Base-by-base conservation (phyloP, 2,888 invertebrate species). In the Papilio demoleus region DNA sequence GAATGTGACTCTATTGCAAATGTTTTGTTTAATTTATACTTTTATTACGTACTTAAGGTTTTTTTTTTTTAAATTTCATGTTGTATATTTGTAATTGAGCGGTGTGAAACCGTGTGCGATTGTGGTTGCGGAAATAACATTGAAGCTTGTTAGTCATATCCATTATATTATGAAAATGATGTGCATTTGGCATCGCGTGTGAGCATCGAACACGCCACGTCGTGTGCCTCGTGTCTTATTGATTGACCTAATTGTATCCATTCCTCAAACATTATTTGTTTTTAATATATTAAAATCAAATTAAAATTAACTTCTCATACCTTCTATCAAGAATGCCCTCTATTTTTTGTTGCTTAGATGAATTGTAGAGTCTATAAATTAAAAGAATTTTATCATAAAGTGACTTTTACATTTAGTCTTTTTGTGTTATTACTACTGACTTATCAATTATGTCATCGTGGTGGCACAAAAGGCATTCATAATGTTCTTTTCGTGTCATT, bases 161-260 rank as follows among this genome's bases (percentile, higher is more conserved):
- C 11, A 19, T 45, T 64, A 63, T 66, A 24, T 27, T 47, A 71
- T 68, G 58, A 71, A 70, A 72, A 73, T 69, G 79, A 79, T 75
- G 79, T 80, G 73, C 80, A 74, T 70, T 70, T 74, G 72, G 71
- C 76, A 77, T 81, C 81, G 82, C 81, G 72, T 85, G 82, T 74
- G 75, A 65, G 76, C 74, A 79, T 75, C 72, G 76, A 74, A 74
- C 79, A 78, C 77, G 78, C 77, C 76, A 75, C 76, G 71, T 65
- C 68, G 77, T 58, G 61, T 61, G 65, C 42, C 27, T 80, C 78
- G 79, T 82, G 78, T 82, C 77, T 76, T 88, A 90, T 90, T 80
- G 89, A 90, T 90, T 89, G 89, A 90, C 88, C 89, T 78, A 86
- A 85, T 87, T 88, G 80, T 78, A 76, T 68, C 70, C 47, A 70